Conservation (phyloP, 2,797 vertebrate genomes). For the Sebastiscus albofasciatus region DNA sequence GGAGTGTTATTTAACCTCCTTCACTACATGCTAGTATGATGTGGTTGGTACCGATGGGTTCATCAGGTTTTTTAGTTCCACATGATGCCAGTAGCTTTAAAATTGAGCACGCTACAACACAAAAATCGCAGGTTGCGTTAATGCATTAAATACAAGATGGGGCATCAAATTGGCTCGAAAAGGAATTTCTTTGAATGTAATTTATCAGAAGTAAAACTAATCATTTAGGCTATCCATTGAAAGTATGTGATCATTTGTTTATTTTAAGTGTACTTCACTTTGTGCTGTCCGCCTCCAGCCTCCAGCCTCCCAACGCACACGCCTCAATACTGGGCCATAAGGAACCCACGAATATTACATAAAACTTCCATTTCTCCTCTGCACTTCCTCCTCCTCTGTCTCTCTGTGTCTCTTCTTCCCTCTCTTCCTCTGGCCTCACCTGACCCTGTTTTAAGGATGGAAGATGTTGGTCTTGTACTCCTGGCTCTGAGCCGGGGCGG, state of each 20-base stretch:
- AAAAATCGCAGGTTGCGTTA: too few species aligned
- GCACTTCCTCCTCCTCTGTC: conserved; percentile 2
- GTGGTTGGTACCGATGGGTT: too few species aligned
- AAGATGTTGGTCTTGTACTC: background rate
- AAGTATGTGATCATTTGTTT: background rate
- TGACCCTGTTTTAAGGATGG: conserved; percentile 4
- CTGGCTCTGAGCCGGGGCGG: background rate
- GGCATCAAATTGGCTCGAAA: background rate
- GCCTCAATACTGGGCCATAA: conserved; percentile 1
- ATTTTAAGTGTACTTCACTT: conserved; percentile 14
- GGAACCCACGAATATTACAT: conserved; percentile 66
- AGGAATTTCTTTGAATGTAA: background rate
- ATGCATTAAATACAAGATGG: background rate
- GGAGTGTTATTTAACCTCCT: too few species aligned
- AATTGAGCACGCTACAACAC: too few species aligned
- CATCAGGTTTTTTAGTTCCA: too few species aligned
- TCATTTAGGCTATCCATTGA: background rate
- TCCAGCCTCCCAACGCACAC: conserved; percentile 13
- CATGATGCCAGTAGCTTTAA: too few species aligned
- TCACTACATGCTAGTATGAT: too few species aligned
- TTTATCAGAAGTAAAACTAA: background rate
- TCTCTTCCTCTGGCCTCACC: conserved; percentile 5
- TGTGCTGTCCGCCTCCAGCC: conserved; percentile 16
- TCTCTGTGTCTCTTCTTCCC: background rate
- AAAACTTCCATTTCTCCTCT: conserved; percentile 65